These are phyloP conservation scores for Mya arenaria DNA, from an alignment of 1,140 invertebrate species.

Conservation along the genomic window DNA sequence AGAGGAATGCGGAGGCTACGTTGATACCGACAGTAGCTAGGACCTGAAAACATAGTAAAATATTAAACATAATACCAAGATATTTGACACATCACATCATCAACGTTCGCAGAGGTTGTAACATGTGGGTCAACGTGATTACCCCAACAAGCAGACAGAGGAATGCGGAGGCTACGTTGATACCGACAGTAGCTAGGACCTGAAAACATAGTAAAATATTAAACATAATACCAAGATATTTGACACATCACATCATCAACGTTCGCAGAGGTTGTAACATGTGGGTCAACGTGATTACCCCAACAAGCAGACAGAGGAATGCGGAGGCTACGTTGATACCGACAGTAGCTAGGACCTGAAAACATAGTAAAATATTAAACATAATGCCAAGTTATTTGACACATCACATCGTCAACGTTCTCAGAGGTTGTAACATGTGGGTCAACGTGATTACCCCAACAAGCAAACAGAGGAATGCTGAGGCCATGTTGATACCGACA, in stretches of 20 bases:
- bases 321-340: slow-evolving; percentile 48
- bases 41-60: slow-evolving; percentile 62
- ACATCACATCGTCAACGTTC: too few relatives aligned
- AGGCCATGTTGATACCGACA: too few relatives aligned
- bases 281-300: slow-evolving; percentile 60
- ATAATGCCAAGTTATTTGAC: too few relatives aligned
- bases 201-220: too few relatives aligned
- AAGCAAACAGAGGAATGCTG: too few relatives aligned
- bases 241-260: slow-evolving; percentile 52
- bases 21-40: slow-evolving; percentile 54
- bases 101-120: slow-evolving; percentile 59
- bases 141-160: slow-evolving; percentile 57
- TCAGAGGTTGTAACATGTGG: too few relatives aligned
- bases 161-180: slow-evolving; percentile 47
- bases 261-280: slow-evolving; percentile 57
- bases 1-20: slow-evolving; percentile 53
- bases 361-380: too few relatives aligned
- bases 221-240: too few relatives aligned
- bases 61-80: too few relatives aligned
- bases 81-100: slow-evolving; percentile 45
- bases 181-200: slow-evolving; percentile 59
- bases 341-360: slow-evolving; percentile 62
- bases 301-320: slow-evolving; percentile 55
- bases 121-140: slow-evolving; percentile 59
- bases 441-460: too few relatives aligned